Percentiles rank a stretch among this genome's conserved stretches.
Evolutionary conservation across 2,888 invertebrate genomes (phyloP).

Genomic region (Rhingia campestris): DNA sequence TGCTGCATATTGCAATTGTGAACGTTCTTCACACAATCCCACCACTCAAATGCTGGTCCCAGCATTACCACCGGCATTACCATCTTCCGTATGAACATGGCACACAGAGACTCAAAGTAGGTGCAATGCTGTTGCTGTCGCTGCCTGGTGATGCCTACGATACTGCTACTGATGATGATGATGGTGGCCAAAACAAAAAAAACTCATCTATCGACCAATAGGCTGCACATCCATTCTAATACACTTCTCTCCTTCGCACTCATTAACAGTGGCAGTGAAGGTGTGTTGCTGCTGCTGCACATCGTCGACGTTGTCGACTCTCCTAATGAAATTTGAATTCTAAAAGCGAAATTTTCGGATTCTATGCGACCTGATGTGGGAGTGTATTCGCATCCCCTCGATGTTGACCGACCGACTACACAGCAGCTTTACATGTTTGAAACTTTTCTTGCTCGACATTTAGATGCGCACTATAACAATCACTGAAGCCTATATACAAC

Average conservation of each 20-base stretch:
- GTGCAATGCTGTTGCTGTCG: constrained; percentile 58
- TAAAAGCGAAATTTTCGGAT: constrained; percentile 65
- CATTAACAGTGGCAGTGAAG: constrained; percentile 45
- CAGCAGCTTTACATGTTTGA: constrained; percentile 25
- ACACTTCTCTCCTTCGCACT: constrained; percentile 72
- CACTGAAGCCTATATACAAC: not conserved
- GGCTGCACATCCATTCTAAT: constrained; percentile 72
- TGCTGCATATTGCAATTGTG: constrained; percentile 68
- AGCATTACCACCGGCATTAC: constrained; percentile 55
- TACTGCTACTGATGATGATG: constrained; percentile 39
- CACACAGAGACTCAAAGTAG: constrained; percentile 56
- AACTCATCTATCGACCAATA: constrained; percentile 74
- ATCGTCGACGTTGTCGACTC: constrained; percentile 51
- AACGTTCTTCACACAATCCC: constrained; percentile 59
- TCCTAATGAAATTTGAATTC: constrained; percentile 70
- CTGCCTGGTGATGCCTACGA: constrained; percentile 31
- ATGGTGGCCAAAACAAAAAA: constrained; percentile 70
- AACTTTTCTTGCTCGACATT: constrained; percentile 35
- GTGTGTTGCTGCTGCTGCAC: constrained; percentile 16
- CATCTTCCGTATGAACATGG: constrained; percentile 65
- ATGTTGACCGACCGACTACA: constrained; percentile 28
- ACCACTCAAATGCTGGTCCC: constrained; percentile 37
- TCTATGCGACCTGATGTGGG: constrained; percentile 30
- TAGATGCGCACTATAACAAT: constrained; percentile 39
- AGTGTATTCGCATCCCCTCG: constrained; percentile 37